Evolutionary conservation across 2,113 vertebrate species (phyloP), one percentile per base, ranked within the genome.

Genomic region (Callionymus lyra): DNA sequence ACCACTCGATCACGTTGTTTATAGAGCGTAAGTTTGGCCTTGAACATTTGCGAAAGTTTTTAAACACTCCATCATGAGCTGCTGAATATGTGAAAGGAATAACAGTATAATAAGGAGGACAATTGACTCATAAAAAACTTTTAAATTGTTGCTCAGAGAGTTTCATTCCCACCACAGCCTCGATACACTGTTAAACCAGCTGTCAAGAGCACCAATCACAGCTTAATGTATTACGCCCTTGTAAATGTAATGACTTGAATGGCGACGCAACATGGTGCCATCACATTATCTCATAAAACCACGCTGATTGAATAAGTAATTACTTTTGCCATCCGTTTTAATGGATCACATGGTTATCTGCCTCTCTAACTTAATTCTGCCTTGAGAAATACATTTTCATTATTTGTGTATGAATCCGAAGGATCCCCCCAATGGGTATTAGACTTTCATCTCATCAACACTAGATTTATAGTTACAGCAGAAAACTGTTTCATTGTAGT

Each of bases 261-360:
- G 56, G 62, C 57, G 41, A 38, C 53, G 38, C 63, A 68, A 70
- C 68, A 70, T 64, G 69, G 52, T 46, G 56, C 56, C 54, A 37
- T 56, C 34, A 44, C 55, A 42, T 77, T 68, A 52, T 44, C 64
- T 72, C 63, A 63, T 73, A 72, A 79, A 80, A 61, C 44, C 38
- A 48, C 9, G 31, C 68, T 79, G 74, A 81, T 82, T 84, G 70
- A 82, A 81, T 81, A 77, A 76, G 76, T 79, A 77, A 80, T 82
- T 82, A 81, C 77, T 74, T 81, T 74, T 65, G 52, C 74, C 64
- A 72, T 75, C 64, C 46, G 63, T 72, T 79, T 78, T 75, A 81
- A 81, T 78, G 65, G 73, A 68, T 78, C 50, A 40, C 65, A 47
- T 59, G 41, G 70, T 78, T 77, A 82, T 84, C 56, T 40, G 53